Base-by-base conservation (phyloP, 2,113 vertebrate genomes). In the Eudyptes chrysolophus region DNA sequence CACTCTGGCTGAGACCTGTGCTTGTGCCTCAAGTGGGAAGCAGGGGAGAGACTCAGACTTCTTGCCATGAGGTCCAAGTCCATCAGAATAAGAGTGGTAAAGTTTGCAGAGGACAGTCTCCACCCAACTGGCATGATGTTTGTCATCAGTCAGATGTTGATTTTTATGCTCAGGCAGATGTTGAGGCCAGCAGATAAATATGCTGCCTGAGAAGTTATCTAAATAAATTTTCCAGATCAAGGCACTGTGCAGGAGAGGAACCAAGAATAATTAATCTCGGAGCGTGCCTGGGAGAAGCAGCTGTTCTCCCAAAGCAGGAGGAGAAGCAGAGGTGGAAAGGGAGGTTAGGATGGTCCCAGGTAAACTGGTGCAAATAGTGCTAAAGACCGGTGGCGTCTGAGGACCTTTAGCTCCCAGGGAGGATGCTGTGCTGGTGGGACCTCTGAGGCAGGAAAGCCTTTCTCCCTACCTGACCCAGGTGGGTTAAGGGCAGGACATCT, bases 211-310 rank as follows among this genome's bases (percentile, higher is more conserved):
- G 54, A 95, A 88, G 89, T 87, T 78, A 84, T 49, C 83, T 79
- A 86, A 90, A 92, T 92, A 82, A 55, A 94, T 88, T 94, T 94
- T 90, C 29, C 66, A 71, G 79, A 82, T 93, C 89, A 87, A 91
- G 80, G 89, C 80, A 58, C 76, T 12, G 64, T 81, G 72, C 51
- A 57, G 57, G 52, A 87, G 60, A 81, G 57, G 69, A 94, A 88
- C 79, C 48, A 90, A 84, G 75, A 92, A 64, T 86, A 83, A 94
- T 94, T 84, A 75, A 88, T 92, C 58, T 93, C 16, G 16, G 51
- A 42, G 44, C 90, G 58, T 89, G 70, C 55, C 34, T 72, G 52
- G 40, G 51, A 74, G 75, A 70, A 94, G 90, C 64, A 92, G 71
- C 66, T 92, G 72, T 51, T 93, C 60, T 90, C 34, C 71, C 34